Evolutionary conservation across 2,888 invertebrate genomes (phyloP).

Genomic region (Chrysolina haemoptera): DNA sequence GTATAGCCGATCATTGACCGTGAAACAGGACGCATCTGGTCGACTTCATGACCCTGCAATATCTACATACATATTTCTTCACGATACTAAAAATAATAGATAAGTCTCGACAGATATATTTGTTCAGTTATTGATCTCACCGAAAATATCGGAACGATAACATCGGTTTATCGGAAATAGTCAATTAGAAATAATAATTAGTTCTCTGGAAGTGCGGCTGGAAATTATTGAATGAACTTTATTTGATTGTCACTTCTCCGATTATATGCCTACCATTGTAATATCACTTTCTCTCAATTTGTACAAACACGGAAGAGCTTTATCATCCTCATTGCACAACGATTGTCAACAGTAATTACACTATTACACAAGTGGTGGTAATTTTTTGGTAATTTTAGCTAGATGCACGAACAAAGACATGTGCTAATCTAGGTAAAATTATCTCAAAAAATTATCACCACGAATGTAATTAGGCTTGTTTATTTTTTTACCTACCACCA

Average conservation of each 20-base stretch:
- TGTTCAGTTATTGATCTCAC: slow-evolving; percentile 43
- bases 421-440: no score
- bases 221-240: slow-evolving; percentile 16
- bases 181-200: slow-evolving; percentile 34
- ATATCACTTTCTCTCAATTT: no score
- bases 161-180: slow-evolving; percentile 31
- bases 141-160: slow-evolving; percentile 38
- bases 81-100: slow-evolving; percentile 50
- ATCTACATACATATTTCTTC: slow-evolving; percentile 46
- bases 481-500: no score
- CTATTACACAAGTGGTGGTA: no score
- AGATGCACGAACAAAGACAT: no score
- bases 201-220: slow-evolving; percentile 1
- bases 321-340: no score
- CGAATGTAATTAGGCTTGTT: no score
- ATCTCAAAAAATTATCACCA: no score
- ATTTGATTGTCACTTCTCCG: neutral
- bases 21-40: slow-evolving; percentile 52
- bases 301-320: no score
- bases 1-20: slow-evolving; percentile 59
- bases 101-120: slow-evolving; percentile 37
- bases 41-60: slow-evolving; percentile 49
- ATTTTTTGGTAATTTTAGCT: no score
- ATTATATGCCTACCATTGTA: neutral
- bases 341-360: no score